Conservation (phyloP, 2,888 invertebrate species). For the Abrostola tripartita region DNA sequence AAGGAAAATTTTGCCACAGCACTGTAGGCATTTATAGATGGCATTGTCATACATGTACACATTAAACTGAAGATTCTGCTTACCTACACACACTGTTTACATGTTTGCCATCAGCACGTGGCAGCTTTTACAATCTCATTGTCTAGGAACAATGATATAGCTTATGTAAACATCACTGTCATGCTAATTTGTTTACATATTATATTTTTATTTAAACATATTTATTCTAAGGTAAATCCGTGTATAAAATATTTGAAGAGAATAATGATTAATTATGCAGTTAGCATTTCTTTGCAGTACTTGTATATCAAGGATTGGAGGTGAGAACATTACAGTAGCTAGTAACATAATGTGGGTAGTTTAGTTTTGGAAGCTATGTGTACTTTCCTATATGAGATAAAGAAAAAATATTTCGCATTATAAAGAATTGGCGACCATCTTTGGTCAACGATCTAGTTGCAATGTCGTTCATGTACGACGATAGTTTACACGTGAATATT, state of each 20-base stretch:
- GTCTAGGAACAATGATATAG: slow-evolving; percentile 46
- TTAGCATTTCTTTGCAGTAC: no score
- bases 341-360: no score
- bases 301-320: no score
- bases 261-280: no score
- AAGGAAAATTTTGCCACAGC: background rate
- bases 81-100: slow-evolving; percentile 32
- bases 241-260: no score
- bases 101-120: slow-evolving; percentile 45
- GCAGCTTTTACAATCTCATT: slow-evolving; percentile 40
- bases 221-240: background rate
- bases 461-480: slow-evolving; percentile 9
- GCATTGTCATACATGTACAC: slow-evolving; percentile 7
- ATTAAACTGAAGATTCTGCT: slow-evolving; percentile 18
- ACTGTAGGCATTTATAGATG: background rate
- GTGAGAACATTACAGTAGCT: no score
- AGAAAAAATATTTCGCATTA: no score
- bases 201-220: slow-evolving; percentile 11
- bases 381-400: no score
- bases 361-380: no score
- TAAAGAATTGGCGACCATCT: background rate
- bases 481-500: slow-evolving; percentile 44
- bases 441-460: background rate
- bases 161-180: slow-evolving; percentile 30
- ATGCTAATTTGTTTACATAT: slow-evolving; percentile 20